Conservation (phyloP, 2,888 invertebrate genomes). For the Drosophila limbata region DNA sequence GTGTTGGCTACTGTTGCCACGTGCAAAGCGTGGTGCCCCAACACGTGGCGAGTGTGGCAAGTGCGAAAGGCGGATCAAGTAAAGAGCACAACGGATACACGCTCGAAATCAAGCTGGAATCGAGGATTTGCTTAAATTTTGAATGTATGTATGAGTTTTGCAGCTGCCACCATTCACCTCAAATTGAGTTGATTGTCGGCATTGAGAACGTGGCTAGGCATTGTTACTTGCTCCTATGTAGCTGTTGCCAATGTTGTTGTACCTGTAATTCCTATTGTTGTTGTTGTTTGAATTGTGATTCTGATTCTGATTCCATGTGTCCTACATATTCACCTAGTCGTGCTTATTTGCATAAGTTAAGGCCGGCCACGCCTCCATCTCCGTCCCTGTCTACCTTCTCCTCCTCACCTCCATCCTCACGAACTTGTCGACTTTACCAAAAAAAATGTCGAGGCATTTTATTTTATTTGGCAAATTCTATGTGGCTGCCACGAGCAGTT, state of each 20-base stretch:
- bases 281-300: constrained; percentile 33
- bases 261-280: neutral
- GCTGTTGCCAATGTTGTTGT: constrained; percentile 11
- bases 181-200: constrained; percentile 76
- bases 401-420: neutral
- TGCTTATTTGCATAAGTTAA: constrained; percentile 56
- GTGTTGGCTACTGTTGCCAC: constrained; percentile 52
- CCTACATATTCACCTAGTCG: constrained; percentile 40
- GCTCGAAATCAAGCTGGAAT: constrained; percentile 27
- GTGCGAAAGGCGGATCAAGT: constrained; percentile 1
- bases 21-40: constrained; percentile 33
- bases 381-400: neutral
- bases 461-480: constrained; percentile 45
- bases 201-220: constrained; percentile 67
- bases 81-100: neutral
- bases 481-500: constrained; percentile 25
- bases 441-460: constrained; percentile 42
- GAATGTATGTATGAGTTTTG: constrained; percentile 23
- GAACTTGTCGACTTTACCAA: constrained; percentile 26
- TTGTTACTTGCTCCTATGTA: constrained; percentile 46
- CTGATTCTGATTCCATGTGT: constrained; percentile 42
- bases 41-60: neutral
- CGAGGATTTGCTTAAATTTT: constrained; percentile 54
- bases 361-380: constrained; percentile 25
- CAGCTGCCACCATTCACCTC: constrained; percentile 42